Percentiles rank a stretch among this genome's conserved stretches.
phyloP scores from a whole-genome alignment of 1,140 invertebrate genomes.

The Cherax destructor region DNA sequence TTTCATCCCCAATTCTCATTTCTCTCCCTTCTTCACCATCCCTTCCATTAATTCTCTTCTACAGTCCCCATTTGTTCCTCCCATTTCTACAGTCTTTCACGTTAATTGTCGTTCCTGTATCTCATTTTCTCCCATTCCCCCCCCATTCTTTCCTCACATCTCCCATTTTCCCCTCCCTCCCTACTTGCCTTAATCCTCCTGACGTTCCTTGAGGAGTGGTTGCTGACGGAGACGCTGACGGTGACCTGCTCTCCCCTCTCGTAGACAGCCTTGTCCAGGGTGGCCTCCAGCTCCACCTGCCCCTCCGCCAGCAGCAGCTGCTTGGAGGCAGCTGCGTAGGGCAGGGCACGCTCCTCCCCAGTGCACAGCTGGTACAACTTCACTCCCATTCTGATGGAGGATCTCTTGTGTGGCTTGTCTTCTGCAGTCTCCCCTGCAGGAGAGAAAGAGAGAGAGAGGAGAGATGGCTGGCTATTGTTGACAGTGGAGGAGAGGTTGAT shows the following conservation, averaged over 20 bases:
- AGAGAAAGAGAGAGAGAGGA: not conserved
- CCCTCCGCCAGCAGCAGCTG: constrained; percentile 95
- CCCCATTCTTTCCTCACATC: not conserved
- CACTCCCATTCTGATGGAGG: constrained; percentile 89
- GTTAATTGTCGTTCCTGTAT: too few species aligned
- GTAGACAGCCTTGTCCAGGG: constrained; percentile 96
- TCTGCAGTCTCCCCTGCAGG: constrained; percentile 83
- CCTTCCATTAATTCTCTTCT: not conserved
- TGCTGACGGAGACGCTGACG: constrained; percentile 95
- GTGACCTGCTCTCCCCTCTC: constrained; percentile 96
- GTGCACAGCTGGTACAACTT: constrained; percentile 94
- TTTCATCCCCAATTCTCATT: too few species aligned
- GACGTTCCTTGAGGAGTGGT: constrained; percentile 99
- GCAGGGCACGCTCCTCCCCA: constrained; percentile 94
- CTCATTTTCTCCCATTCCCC: too few species aligned
- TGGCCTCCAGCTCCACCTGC: constrained; percentile 94
- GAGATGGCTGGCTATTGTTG: not conserved
- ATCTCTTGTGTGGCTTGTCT: constrained; percentile 84
- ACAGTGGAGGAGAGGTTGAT: too few species aligned
- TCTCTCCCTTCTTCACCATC: too few species aligned
- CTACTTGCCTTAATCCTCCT: constrained; percentile 90
- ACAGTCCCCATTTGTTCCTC: not conserved
- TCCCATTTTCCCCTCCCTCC: not conserved
- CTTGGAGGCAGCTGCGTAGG: constrained; percentile 96
- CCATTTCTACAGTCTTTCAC: too few species aligned